phyloP scores from a whole-genome alignment of 2,888 invertebrate species.

The Thecocarcelia acutangulata region DNA sequence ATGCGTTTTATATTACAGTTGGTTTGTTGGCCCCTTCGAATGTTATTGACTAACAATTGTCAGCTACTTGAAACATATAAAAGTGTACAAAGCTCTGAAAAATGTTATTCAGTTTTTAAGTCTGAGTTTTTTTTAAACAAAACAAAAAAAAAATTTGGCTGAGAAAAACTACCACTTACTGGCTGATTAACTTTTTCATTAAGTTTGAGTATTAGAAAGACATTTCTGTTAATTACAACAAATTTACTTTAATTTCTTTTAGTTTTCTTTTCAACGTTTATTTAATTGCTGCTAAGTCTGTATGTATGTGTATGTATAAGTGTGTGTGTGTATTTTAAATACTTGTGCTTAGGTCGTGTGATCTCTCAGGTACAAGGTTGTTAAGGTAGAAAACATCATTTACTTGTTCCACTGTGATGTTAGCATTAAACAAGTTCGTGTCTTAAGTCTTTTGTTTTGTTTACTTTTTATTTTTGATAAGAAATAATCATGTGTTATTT shows the following conservation, averaged over 20 bases:
- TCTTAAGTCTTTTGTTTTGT: conserved; percentile 77
- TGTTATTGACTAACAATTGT: conserved; percentile 67
- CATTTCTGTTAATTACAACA: conserved; percentile 67
- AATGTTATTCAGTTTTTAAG: background rate
- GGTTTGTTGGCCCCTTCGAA: conserved; percentile 44
- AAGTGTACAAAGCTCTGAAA: conserved; percentile 13
- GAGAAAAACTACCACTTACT: conserved; percentile 23
- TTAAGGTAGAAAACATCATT: conserved; percentile 65
- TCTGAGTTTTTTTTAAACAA: background rate
- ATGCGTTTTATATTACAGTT: conserved; percentile 61
- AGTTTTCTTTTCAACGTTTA: conserved; percentile 2
- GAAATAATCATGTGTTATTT: conserved; percentile 68
- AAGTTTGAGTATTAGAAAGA: conserved; percentile 66
- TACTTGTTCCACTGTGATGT: conserved; percentile 63
- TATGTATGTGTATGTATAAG: conserved; percentile 6
- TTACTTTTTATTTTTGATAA: conserved; percentile 52
- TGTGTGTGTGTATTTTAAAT: conserved; percentile 31
- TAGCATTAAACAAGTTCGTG: conserved; percentile 76
- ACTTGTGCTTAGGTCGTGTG: conserved; percentile 65
- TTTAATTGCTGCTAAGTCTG: conserved; percentile 1
- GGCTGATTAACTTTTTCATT: conserved; percentile 64
- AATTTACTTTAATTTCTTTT: conserved; percentile 56
- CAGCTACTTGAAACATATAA: conserved; percentile 62
- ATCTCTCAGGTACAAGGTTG: conserved; percentile 69
- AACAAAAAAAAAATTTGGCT: background rate